A percentile compares a stretch with the other conserved stretches of the same genome.
Evolutionary conservation across 2,113 vertebrate species (phyloP).

Genomic region (Colius striatus): DNA sequence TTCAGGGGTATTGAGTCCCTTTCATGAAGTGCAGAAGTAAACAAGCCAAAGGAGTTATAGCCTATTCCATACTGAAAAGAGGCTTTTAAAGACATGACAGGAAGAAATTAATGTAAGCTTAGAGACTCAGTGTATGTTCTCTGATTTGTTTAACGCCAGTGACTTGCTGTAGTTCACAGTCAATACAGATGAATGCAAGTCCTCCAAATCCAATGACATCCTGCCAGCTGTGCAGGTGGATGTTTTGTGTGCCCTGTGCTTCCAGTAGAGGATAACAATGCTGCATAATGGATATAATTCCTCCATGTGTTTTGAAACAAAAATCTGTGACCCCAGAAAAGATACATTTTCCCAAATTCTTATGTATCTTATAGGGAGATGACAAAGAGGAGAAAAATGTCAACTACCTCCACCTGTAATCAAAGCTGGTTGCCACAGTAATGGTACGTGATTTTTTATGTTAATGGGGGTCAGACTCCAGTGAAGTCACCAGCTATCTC

Average conservation of each 20-base stretch:
- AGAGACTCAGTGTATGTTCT: not conserved
- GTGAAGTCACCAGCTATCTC: not conserved
- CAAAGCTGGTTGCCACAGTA: not conserved
- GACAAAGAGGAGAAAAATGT: not conserved
- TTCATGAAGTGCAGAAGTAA: not conserved
- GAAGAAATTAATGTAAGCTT: not conserved
- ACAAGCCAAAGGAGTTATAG: not conserved
- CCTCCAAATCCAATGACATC: accelerated
- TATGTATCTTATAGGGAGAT: not conserved
- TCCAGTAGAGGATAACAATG: not conserved
- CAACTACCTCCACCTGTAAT: not conserved
- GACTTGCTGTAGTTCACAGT: not conserved
- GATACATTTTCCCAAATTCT: not conserved
- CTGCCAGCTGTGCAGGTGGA: accelerated
- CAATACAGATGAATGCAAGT: accelerated
- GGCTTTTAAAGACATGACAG: not conserved
- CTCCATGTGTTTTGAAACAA: not conserved
- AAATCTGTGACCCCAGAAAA: not conserved
- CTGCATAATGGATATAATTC: not conserved
- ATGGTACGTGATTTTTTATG: not conserved
- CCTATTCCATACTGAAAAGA: not conserved
- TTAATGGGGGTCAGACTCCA: not conserved
- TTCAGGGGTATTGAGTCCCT: not conserved
- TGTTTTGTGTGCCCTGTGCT: accelerated
- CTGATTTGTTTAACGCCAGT: not conserved